These are phyloP conservation scores for Araneus ventricosus DNA, from an alignment of 1,140 invertebrate genomes.

Conservation along the genomic window DNA sequence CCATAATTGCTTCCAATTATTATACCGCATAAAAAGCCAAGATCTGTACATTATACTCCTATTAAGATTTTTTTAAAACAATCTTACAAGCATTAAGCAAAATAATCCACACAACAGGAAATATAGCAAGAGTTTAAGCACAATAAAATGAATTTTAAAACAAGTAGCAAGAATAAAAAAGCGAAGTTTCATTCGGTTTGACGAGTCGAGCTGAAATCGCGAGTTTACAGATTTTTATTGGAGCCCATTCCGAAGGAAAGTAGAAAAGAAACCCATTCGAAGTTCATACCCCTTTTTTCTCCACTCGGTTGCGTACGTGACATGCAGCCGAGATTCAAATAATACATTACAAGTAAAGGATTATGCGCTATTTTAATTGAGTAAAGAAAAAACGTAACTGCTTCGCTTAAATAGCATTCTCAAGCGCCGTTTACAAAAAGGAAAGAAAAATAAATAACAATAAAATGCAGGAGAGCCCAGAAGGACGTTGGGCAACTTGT, in stretches of 20 bases:
- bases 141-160: too few relatives aligned
- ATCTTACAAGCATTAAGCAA: too few relatives aligned
- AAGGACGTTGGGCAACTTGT: slow-evolving; percentile 42
- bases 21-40: too few relatives aligned
- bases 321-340: slow-evolving; percentile 18
- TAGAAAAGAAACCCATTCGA: background rate
- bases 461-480: slow-evolving; percentile 10
- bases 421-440: slow-evolving; percentile 32
- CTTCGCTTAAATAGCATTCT: slow-evolving; percentile 34
- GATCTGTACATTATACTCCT: too few relatives aligned
- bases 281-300: slow-evolving; percentile 34
- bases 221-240: background rate
- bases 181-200: too few relatives aligned
- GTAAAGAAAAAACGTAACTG: slow-evolving; percentile 27
- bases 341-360: slow-evolving; percentile 26
- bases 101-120: too few relatives aligned
- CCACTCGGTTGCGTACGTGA: slow-evolving; percentile 1
- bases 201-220: background rate
- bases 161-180: too few relatives aligned
- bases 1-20: too few relatives aligned
- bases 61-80: too few relatives aligned
- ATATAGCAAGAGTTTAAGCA: too few relatives aligned
- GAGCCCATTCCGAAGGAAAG: background rate
- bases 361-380: slow-evolving; percentile 47
- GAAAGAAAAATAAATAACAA: slow-evolving; percentile 29